phyloP scores from a whole-genome alignment of 2,888 invertebrate genomes.

The Fragum whitleyi region DNA sequence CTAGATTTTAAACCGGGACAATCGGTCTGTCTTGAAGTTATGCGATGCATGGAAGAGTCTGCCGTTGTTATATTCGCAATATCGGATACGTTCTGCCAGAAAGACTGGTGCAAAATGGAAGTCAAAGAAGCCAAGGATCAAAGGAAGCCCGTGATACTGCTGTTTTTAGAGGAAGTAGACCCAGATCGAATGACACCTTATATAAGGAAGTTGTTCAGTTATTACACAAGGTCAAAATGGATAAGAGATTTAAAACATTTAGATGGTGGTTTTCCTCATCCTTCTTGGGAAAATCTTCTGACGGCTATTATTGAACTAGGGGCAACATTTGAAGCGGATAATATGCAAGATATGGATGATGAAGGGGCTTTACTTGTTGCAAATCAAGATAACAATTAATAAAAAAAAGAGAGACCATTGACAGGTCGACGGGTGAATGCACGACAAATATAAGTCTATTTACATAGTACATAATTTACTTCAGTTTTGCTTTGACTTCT shows the following conservation, averaged over 20 bases:
- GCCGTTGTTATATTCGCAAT: constrained; percentile 27
- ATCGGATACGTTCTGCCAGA: constrained; percentile 28
- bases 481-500: too few relatives aligned
- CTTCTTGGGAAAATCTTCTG: constrained; percentile 11
- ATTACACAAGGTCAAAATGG: constrained; percentile 29
- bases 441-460: too few relatives aligned
- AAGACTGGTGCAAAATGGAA: too few relatives aligned
- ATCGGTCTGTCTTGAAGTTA: not conserved
- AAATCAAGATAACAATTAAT: too few relatives aligned
- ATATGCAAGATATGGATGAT: too few relatives aligned
- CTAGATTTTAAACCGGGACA: constrained; percentile 23
- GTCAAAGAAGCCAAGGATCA: constrained; percentile 16
- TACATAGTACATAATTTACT: too few relatives aligned
- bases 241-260: constrained; percentile 30
- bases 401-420: too few relatives aligned
- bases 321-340: not conserved
- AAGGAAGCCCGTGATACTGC: constrained; percentile 27
- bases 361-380: too few relatives aligned
- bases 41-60: too few relatives aligned
- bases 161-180: constrained; percentile 22
- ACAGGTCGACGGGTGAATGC: too few relatives aligned
- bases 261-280: constrained; percentile 32
- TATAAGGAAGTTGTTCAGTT: constrained; percentile 23
- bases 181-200: constrained; percentile 22
- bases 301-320: constrained; percentile 25